These are phyloP conservation scores for Leistus spinibarbis DNA, from an alignment of 2,888 invertebrate genomes.

Conservation along the genomic window DNA sequence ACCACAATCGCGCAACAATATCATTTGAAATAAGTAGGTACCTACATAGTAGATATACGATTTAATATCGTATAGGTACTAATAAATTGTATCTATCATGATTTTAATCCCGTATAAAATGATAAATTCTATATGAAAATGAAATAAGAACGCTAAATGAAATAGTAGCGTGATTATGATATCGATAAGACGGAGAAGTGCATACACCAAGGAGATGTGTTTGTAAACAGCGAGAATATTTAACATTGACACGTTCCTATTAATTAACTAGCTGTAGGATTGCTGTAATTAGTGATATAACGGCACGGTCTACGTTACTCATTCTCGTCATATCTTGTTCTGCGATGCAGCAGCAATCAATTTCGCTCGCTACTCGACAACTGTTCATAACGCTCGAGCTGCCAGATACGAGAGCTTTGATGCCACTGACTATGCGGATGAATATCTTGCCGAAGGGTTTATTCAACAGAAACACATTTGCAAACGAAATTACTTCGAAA, in stretches of 20 bases:
- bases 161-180: constrained; percentile 20
- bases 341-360: constrained; percentile 4
- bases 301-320: neutral
- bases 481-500: neutral
- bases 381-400: neutral
- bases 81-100: constrained; percentile 27
- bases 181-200: neutral
- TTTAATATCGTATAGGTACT: constrained; percentile 7
- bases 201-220: too few species aligned
- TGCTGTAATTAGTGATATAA: constrained; percentile 32
- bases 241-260: constrained; percentile 9
- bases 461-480: too few species aligned
- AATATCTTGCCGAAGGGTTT: neutral
- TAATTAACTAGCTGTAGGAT: constrained; percentile 17
- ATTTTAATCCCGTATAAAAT: constrained; percentile 17
- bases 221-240: neutral
- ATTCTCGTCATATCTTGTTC: neutral
- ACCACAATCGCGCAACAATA: constrained; percentile 19
- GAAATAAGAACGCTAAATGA: constrained; percentile 18
- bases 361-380: constrained; percentile 11
- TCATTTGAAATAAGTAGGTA: constrained; percentile 22
- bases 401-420: neutral
- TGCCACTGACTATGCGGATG: neutral
- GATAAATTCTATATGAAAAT: constrained; percentile 13
- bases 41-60: too few species aligned